Evolutionary conservation across 2,113 vertebrate species (phyloP), one percentile per base, ranked within the genome.

Genomic region (Thunnus maccoyii): DNA sequence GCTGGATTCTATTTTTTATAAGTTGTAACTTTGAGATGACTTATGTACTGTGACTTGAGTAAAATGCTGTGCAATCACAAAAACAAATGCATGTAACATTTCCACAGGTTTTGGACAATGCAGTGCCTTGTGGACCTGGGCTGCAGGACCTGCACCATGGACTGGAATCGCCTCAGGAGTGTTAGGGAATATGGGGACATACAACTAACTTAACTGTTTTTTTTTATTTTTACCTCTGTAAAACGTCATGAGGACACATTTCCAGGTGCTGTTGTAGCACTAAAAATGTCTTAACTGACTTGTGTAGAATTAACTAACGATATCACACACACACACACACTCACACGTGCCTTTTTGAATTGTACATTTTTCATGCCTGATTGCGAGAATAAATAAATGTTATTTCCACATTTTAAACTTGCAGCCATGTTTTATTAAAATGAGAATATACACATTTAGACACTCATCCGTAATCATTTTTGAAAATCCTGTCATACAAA

Each of bases 121-220:
- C 69, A 71, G 65, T 87, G 72, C 80, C 76, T 73, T 63, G 41
- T 41, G n/a, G 70, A 74, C n/a, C 4, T 14, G 3, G 15, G 55
- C 69, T 63, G 56, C 85, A 80, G 80, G 55, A 74, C 70, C 78
- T 85, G 36, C 30, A 25, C 66, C 47, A 15, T 91, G 88, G 85
- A 91, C 88, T 83, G 73, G 76, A 90, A 80, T 64, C 14, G 18
- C 74, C 89, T 86, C 76, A 87, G 80, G 86, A 88, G 80, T 56
- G 60, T 88, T 81, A 6, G 25, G 69, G 55, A 81, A 74, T 79
- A 55, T 79, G 36, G 58, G 41, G 78, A 86, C 66, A 78, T 83
- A 52, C 14, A 60, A 82, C 85, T 90, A 78, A 86, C 67, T 62
- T 72, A 60, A 72, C 20, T 18, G 7, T 51, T 50, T 76, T 80